Evolutionary conservation across 2,797 vertebrate species (phyloP).

Genomic region (Gymnocypris eckloni): DNA sequence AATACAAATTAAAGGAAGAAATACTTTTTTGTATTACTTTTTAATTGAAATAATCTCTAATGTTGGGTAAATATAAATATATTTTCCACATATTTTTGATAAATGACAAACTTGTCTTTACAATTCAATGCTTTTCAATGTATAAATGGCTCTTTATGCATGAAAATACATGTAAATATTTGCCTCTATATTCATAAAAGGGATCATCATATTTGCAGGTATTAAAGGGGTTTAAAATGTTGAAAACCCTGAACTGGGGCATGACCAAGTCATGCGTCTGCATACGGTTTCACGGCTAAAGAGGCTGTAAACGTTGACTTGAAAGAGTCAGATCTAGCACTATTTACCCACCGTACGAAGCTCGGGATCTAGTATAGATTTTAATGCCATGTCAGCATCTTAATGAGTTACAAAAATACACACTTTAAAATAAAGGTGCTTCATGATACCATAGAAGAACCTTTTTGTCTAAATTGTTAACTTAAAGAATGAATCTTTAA

Average conservation of each 20-base stretch:
- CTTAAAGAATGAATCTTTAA: too few species aligned
- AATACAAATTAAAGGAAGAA: not conserved
- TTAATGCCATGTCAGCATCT: not conserved
- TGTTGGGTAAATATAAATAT: not conserved
- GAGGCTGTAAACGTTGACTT: conserved; percentile 6
- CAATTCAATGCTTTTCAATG: not conserved
- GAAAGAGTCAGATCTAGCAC: not conserved
- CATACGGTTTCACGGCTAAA: not conserved
- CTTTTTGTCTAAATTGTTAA: too few species aligned
- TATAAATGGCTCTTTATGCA: not conserved
- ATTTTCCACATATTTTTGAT: not conserved
- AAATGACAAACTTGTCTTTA: not conserved
- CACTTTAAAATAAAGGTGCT: too few species aligned
- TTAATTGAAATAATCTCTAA: not conserved
- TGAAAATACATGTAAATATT: not conserved
- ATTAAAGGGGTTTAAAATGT: conserved; percentile 1
- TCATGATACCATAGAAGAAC: too few species aligned
- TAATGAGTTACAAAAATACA: not conserved
- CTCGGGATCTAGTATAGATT: not conserved
- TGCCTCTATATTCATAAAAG: conserved; percentile 3
- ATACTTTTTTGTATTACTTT: too few species aligned
- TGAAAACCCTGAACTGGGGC: not conserved
- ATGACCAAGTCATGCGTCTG: not conserved
- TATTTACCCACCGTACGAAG: conserved; percentile 13
- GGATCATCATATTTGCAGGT: conserved; percentile 9